These are phyloP conservation scores for Propsilocerus akamusi DNA, from an alignment of 1,140 invertebrate genomes.

Conservation along the genomic window DNA sequence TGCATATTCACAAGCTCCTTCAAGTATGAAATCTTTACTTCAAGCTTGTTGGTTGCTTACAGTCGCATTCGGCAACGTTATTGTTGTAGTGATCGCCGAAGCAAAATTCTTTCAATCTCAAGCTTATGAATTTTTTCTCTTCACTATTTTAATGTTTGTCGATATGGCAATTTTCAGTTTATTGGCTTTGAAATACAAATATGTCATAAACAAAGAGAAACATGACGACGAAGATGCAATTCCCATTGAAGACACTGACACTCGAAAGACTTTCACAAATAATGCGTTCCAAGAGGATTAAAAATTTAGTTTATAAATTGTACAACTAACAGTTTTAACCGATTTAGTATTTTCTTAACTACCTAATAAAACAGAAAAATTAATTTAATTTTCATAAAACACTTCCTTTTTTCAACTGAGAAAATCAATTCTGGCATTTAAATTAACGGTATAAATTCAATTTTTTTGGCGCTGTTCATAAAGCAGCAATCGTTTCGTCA, in stretches of 20 bases:
- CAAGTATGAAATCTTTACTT: constrained; percentile 83
- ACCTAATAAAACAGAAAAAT: too few species aligned
- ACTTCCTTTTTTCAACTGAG: too few species aligned
- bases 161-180: constrained; percentile 44
- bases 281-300: constrained; percentile 1
- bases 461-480: too few species aligned
- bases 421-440: too few species aligned
- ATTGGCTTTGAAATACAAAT: constrained; percentile 51
- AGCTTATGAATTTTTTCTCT: constrained; percentile 4
- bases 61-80: constrained; percentile 76
- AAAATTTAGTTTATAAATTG: not conserved
- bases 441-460: too few species aligned
- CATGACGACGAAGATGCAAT: not conserved
- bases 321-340: too few species aligned
- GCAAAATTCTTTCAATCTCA: constrained; percentile 11
- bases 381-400: too few species aligned
- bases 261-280: not conserved
- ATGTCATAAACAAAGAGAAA: not conserved
- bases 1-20: constrained; percentile 75
- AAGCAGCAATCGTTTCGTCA: too few species aligned
- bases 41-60: constrained; percentile 80
- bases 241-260: not conserved
- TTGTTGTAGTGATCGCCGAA: constrained; percentile 50
- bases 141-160: constrained; percentile 5
- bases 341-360: too few species aligned